phyloP scores from a whole-genome alignment of 2,113 vertebrate genomes.

The Hippopotamus amphibius region DNA sequence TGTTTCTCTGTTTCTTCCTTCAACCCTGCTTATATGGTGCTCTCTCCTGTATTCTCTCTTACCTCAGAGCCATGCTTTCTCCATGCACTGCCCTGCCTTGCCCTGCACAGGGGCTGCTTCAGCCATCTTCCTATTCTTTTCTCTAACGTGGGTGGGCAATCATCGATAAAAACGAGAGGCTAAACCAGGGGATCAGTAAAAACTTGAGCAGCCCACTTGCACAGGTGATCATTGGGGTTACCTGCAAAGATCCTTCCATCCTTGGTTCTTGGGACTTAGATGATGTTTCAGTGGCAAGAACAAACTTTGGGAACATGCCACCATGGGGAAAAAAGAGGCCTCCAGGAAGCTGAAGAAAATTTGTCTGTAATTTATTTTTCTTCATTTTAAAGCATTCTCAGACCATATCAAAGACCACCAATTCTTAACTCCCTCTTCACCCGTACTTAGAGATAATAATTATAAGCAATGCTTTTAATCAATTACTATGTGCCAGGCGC shows the following conservation, averaged over 20 bases:
- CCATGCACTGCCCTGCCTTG: neutral
- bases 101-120: neutral
- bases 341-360: neutral
- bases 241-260: neutral
- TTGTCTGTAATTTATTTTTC: neutral
- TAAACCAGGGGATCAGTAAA: neutral
- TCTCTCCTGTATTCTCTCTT: neutral
- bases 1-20: neutral
- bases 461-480: neutral
- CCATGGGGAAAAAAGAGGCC: neutral
- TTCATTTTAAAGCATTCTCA: constrained; percentile 31
- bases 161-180: neutral
- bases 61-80: neutral
- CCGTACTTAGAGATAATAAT: neutral
- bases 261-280: neutral
- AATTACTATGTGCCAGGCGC: neutral
- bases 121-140: neutral
- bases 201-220: neutral
- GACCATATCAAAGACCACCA: neutral
- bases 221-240: neutral
- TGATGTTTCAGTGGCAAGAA: neutral
- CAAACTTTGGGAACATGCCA: neutral
- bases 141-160: neutral
- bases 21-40: neutral
- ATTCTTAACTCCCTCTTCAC: neutral